Conservation (phyloP, 2,888 invertebrate species). For the Acronicta aceris region DNA sequence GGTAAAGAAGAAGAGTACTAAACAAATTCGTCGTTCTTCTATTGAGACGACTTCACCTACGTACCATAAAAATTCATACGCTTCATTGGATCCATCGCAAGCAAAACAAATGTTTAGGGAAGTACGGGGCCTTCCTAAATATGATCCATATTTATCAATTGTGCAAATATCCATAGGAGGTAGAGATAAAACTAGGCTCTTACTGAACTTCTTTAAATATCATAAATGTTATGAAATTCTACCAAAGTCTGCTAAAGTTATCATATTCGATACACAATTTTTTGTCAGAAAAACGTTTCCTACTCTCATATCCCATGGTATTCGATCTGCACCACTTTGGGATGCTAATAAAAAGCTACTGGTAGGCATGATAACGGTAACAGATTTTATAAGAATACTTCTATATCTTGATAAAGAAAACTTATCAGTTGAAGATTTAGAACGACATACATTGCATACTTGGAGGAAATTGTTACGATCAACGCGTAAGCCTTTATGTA, state of each 20-base stretch:
- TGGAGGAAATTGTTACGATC: constrained; percentile 83
- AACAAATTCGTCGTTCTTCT: constrained; percentile 80
- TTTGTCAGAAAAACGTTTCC: constrained; percentile 85
- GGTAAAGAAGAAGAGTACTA: constrained; percentile 78
- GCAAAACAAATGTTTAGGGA: constrained; percentile 86
- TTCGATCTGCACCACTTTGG: constrained; percentile 85
- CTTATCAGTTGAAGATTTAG: constrained; percentile 82
- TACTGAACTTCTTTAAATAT: constrained; percentile 86
- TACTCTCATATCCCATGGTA: constrained; percentile 84
- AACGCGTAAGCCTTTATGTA: constrained; percentile 80
- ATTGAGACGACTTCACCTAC: constrained; percentile 86
- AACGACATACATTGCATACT: constrained; percentile 82
- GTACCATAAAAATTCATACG: constrained; percentile 86
- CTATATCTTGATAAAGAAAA: constrained; percentile 81
- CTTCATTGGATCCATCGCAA: constrained; percentile 83
- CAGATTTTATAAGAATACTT: constrained; percentile 85
- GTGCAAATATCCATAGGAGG: constrained; percentile 87
- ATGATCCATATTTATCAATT: constrained; percentile 86
- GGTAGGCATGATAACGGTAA: constrained; percentile 86
- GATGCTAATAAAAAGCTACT: constrained; percentile 82
- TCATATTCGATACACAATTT: constrained; percentile 86
- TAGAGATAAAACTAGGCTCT: constrained; percentile 83
- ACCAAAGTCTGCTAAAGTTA: constrained; percentile 86
- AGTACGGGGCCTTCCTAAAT: constrained; percentile 84
- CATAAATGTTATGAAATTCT: constrained; percentile 87